Evolutionary conservation across 64 coral and sea anemone species (phyloP), one percentile per base, ranked within the genome.

Genomic region (Montipora foliosa): DNA sequence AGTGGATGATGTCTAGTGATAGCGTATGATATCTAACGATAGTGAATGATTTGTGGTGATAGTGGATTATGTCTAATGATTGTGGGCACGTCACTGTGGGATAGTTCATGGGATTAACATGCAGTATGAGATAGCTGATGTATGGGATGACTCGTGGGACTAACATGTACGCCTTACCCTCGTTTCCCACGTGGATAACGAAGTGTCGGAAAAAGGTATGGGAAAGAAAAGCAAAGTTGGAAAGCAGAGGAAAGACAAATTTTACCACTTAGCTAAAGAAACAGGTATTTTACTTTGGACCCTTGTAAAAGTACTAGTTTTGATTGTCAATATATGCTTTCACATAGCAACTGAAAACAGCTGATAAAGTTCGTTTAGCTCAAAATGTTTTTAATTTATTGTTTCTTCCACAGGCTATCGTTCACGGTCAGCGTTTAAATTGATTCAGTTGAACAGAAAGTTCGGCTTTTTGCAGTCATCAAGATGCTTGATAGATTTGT

Each of bases 261-360:
- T 99, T 90, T 99, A 99, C 80, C 97, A 94, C 81, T 90, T 99
- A 20, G 97, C 97, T 75, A 99, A 99, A 87, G 97, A 99, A 80
- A 99, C 97, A 92, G 97, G 97, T 99, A 96, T 64, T 14, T 12
- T 16, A 57, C 1, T 15, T 64, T 7, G 14, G 11, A 64, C 3
- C 4, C 13, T 64, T 64, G 9, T 64, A 16, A 1, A 14, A 64
- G 4, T 15, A 64, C 61, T 64, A 12, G 13, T 64, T 16, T 12
- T 64, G 4, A 15, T 1, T 10, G 10, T 55, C 5, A 55, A 55
- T 10, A 55, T 55, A 7, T 55, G 52, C 52, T 10, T 7, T 10
- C 5, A 55, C 5, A 55, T 55, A 5, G 52, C 10, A 10, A 55
- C 52, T 55, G 52, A 64, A 64, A 64, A 64, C 61, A 64, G 61